Percentiles rank a stretch among this genome's conserved stretches.
phyloP scores from a whole-genome alignment of 1,140 invertebrate genomes.

The Aricia agestis region DNA sequence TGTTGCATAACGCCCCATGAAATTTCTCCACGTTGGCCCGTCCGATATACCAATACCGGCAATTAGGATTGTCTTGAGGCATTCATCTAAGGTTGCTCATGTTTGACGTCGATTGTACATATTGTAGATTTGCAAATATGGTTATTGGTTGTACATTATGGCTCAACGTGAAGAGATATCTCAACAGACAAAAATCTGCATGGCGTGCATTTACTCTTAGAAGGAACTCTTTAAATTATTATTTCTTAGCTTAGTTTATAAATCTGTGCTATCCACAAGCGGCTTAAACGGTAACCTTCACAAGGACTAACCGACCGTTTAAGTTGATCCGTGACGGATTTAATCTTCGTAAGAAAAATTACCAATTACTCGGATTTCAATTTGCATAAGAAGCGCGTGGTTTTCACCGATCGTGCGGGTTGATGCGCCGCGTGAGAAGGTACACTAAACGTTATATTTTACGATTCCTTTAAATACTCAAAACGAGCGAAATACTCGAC shows the following conservation, averaged over 20 bases:
- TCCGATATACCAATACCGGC: too few relatives aligned
- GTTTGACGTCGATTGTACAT: too few relatives aligned
- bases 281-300: slow-evolving; percentile 14
- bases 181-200: too few relatives aligned
- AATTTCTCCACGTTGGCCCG: too few relatives aligned
- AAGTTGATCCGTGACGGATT: slow-evolving; percentile 19
- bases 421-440: slow-evolving; percentile 39
- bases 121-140: too few relatives aligned
- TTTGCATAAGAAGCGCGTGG: slow-evolving; percentile 44
- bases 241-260: not conserved
- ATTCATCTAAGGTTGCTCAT: too few relatives aligned
- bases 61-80: too few relatives aligned
- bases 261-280: not conserved
- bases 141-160: too few relatives aligned
- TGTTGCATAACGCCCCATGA: not conserved
- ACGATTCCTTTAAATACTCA: not conserved
- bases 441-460: slow-evolving; percentile 27
- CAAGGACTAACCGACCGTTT: slow-evolving; percentile 19
- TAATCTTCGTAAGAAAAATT: slow-evolving; percentile 26
- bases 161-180: too few relatives aligned
- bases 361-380: slow-evolving; percentile 56
- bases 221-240: too few relatives aligned
- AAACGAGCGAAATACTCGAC: not conserved
- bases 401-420: slow-evolving; percentile 34
- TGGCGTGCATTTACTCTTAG: too few relatives aligned